Conservation (phyloP, 2,113 vertebrate species). For the Murina feae region DNA sequence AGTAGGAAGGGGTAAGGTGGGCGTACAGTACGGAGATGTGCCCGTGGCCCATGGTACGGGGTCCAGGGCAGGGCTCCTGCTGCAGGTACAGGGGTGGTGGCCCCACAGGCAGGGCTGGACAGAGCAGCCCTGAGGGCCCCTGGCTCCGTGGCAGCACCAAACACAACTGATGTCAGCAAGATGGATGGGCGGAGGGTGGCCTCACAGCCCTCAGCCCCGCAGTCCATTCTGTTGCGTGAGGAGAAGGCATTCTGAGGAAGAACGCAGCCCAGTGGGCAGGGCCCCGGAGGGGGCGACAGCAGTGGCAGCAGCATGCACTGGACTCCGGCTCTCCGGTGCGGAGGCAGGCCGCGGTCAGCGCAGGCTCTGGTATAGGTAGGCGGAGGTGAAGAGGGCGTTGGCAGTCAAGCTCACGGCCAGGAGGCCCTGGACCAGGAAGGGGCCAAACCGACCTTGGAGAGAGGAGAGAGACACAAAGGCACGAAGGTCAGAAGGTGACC, state of each 20-base stretch:
- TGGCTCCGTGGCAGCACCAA: slow-evolving; percentile 64
- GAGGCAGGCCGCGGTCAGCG: slow-evolving; percentile 61
- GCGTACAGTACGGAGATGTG: not conserved
- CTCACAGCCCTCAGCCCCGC: not conserved
- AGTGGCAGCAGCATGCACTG: slow-evolving; percentile 51
- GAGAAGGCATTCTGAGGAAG: not conserved
- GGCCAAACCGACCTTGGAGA: slow-evolving; percentile 76
- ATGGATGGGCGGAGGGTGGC: not conserved
- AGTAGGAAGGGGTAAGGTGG: not conserved
- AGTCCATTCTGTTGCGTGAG: not conserved
- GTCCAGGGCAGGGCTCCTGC: not conserved
- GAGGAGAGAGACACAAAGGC: not conserved
- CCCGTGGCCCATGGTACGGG: fast-evolving
- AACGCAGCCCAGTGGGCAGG: fast-evolving
- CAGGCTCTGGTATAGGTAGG: slow-evolving; percentile 88
- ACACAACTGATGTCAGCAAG: not conserved
- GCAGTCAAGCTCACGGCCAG: slow-evolving; percentile 87
- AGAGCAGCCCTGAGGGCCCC: not conserved
- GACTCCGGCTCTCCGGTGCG: not conserved
- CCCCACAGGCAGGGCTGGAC: not conserved
- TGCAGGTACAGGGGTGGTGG: not conserved
- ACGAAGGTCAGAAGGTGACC: too few relatives aligned
- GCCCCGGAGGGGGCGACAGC: slow-evolving; percentile 34
- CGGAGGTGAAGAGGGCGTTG: slow-evolving; percentile 88
- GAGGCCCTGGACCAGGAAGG: slow-evolving; percentile 81